These are phyloP conservation scores for Ophioderma brevispina DNA, from an alignment of 35 echinoderm and acorn worm genomes.

Conservation along the genomic window DNA sequence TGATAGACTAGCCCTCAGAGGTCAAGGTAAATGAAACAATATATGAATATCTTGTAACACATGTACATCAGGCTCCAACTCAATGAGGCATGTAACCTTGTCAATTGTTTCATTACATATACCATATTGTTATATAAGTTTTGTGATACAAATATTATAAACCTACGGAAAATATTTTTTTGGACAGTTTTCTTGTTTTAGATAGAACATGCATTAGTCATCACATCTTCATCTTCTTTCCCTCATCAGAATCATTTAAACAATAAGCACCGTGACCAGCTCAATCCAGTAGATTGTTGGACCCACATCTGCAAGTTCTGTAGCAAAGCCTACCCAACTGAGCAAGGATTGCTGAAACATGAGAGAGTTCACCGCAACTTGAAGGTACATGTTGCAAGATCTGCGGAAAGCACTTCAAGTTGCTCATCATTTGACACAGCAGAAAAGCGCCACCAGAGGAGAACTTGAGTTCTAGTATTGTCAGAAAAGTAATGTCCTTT, in stretches of 20 bases:
- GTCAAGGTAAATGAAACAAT: too few species aligned
- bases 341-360: not conserved
- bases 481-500: not conserved
- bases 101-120: too few species aligned
- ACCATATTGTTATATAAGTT: too few species aligned
- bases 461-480: not conserved
- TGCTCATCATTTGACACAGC: not conserved
- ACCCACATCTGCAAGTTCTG: not conserved
- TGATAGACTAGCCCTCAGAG: too few species aligned
- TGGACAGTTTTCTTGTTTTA: not conserved
- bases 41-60: too few species aligned
- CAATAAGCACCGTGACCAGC: not conserved
- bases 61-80: too few species aligned
- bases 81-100: too few species aligned
- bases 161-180: not conserved
- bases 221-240: not conserved
- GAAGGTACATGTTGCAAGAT: not conserved
- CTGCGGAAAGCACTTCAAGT: not conserved
- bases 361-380: not conserved
- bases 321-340: not conserved
- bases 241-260: not conserved
- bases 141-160: too few species aligned
- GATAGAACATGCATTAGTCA: too few species aligned
- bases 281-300: not conserved
- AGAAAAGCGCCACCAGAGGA: slow-evolving; percentile 1